Conservation (phyloP, 2,113 vertebrate species). For the Siniperca chuatsi region DNA sequence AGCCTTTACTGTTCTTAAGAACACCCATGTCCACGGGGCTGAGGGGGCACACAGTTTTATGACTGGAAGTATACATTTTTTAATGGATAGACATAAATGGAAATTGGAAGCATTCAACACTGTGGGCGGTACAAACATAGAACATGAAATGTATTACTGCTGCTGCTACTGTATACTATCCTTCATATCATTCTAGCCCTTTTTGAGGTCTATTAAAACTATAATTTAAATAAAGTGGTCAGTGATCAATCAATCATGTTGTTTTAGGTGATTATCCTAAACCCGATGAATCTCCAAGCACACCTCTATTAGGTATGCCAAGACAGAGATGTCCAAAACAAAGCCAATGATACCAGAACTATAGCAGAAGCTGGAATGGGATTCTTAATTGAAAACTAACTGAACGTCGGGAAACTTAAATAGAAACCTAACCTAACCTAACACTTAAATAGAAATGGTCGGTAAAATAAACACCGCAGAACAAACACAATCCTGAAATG, state of each 20-base stretch:
- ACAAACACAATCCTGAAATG: not conserved
- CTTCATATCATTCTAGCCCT: not conserved
- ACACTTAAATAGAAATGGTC: not conserved
- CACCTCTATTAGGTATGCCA: not conserved
- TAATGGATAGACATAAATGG: slow-evolving; percentile 35
- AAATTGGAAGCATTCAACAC: slow-evolving; percentile 45
- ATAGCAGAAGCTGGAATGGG: not conserved
- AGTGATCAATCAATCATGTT: not conserved
- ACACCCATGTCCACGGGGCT: slow-evolving; percentile 49
- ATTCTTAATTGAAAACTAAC: not conserved
- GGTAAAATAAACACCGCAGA: not conserved
- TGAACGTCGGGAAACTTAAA: too few species aligned
- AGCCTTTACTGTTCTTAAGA: slow-evolving; percentile 40
- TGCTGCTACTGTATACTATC: not conserved
- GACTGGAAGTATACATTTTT: slow-evolving; percentile 35
- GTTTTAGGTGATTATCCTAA: not conserved
- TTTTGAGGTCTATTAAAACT: not conserved
- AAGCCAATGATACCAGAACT: not conserved
- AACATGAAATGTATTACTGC: slow-evolving; percentile 2
- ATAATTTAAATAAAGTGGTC: not conserved
- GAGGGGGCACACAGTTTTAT: slow-evolving; percentile 40
- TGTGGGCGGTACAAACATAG: slow-evolving; percentile 8
- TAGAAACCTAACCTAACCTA: not conserved
- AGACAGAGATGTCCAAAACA: not conserved
- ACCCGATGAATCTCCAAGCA: not conserved